Conservation (phyloP, 2,797 vertebrate species). For the Macropus fuliginosus region DNA sequence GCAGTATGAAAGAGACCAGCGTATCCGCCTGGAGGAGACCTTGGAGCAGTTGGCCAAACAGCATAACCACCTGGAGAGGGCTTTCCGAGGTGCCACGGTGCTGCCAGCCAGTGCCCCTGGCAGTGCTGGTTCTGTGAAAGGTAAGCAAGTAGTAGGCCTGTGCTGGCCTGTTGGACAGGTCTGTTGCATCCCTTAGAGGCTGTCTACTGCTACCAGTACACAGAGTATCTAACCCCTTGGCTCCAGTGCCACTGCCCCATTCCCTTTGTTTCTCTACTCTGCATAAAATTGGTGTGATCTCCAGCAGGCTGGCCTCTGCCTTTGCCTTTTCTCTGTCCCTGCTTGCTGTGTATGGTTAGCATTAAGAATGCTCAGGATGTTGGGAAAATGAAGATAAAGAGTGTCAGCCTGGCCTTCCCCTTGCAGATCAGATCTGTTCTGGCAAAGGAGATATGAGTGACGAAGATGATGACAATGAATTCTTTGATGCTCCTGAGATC, state of each 20-base stretch:
- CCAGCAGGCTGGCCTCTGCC: background rate
- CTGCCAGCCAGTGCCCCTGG: slow-evolving; percentile 88
- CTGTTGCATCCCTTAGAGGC: background rate
- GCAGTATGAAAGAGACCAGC: slow-evolving; percentile 94
- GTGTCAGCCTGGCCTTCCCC: background rate
- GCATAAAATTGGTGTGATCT: background rate
- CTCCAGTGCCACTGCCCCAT: background rate
- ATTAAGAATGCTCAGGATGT: slow-evolving; percentile 9
- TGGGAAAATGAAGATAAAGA: background rate
- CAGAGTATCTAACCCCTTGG: background rate
- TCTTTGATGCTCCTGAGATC: slow-evolving; percentile 95
- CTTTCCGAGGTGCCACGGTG: slow-evolving; percentile 95
- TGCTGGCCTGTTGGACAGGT: background rate
- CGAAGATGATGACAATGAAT: slow-evolving; percentile 96
- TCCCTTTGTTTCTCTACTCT: background rate
- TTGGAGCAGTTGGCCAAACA: slow-evolving; percentile 97
- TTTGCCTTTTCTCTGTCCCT: background rate
- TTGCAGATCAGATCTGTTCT: slow-evolving; percentile 82
- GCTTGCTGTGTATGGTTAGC: background rate
- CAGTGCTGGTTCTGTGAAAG: slow-evolving; percentile 86
- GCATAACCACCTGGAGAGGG: slow-evolving; percentile 96
- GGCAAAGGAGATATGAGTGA: slow-evolving; percentile 95
- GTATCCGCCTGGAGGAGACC: slow-evolving; percentile 95
- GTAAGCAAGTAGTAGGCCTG: slow-evolving; percentile 76
- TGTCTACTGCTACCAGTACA: background rate